These are phyloP conservation scores for Oxygymnocypris stewartii DNA, from an alignment of 2,113 vertebrate genomes.

Conservation along the genomic window DNA sequence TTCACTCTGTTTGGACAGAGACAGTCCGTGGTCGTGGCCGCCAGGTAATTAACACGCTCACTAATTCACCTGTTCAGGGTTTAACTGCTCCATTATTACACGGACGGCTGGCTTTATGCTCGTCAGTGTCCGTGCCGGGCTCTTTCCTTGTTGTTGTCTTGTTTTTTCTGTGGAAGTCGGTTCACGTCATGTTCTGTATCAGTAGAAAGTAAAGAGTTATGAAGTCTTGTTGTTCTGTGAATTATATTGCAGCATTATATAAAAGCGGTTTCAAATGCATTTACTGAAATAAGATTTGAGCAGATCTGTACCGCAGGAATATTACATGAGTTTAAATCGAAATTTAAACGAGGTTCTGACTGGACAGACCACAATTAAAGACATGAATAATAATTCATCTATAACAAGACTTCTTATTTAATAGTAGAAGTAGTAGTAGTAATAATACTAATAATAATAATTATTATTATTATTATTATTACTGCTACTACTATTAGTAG, in stretches of 20 bases:
- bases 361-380: neutral
- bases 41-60: conserved; percentile 78
- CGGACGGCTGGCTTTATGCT: neutral
- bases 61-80: neutral
- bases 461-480: no score
- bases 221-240: neutral
- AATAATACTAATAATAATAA: neutral
- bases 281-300: neutral
- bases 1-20: conserved; percentile 89
- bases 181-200: neutral
- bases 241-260: neutral
- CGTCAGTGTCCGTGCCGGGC: no score
- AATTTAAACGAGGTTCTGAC: no score
- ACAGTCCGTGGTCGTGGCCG: conserved; percentile 91
- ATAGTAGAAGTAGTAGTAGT: neutral
- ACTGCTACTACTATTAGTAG: no score
- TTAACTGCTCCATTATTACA: neutral
- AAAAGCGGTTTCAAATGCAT: neutral
- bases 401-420: no score
- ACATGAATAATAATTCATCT: neutral
- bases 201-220: neutral
- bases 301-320: neutral
- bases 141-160: neutral
- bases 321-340: neutral
- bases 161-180: neutral